phyloP scores from a whole-genome alignment of 2,113 vertebrate genomes.

The Dendrocopos noguchii region DNA sequence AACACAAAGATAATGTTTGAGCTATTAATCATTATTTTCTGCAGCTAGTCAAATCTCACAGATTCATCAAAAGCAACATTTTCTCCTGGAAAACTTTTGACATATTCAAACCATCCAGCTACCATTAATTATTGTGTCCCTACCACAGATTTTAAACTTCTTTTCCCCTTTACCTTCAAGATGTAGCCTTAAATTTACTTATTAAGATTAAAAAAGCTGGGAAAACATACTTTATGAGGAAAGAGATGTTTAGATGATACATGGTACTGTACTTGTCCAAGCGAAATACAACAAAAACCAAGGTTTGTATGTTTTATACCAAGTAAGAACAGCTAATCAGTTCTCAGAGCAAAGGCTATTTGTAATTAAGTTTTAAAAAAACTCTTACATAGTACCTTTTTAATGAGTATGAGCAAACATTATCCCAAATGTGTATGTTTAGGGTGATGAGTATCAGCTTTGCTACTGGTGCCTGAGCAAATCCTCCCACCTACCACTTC shows the following conservation, averaged over 20 bases:
- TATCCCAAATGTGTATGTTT: background rate
- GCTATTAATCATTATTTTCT: conserved; percentile 20
- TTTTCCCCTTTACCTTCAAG: background rate
- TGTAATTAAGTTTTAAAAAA: background rate
- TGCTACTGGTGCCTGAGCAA: background rate
- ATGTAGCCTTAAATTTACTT: background rate
- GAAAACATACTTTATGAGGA: background rate
- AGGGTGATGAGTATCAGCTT: background rate
- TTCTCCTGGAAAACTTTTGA: conserved; percentile 6
- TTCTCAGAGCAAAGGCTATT: background rate
- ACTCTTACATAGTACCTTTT: background rate
- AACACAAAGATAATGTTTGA: background rate
- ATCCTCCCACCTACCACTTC: conserved; percentile 15
- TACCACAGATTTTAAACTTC: background rate
- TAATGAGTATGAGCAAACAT: background rate
- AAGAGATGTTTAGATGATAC: background rate
- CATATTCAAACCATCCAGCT: background rate
- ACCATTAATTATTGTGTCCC: background rate
- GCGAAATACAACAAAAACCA: background rate
- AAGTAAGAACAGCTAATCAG: background rate
- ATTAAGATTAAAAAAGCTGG: background rate
- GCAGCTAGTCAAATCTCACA: conserved; percentile 14
- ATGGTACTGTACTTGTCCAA: background rate
- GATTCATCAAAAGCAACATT: background rate
- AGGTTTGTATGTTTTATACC: background rate